Conservation (phyloP, 2,113 vertebrate species). For the Crotalus helleri region DNA sequence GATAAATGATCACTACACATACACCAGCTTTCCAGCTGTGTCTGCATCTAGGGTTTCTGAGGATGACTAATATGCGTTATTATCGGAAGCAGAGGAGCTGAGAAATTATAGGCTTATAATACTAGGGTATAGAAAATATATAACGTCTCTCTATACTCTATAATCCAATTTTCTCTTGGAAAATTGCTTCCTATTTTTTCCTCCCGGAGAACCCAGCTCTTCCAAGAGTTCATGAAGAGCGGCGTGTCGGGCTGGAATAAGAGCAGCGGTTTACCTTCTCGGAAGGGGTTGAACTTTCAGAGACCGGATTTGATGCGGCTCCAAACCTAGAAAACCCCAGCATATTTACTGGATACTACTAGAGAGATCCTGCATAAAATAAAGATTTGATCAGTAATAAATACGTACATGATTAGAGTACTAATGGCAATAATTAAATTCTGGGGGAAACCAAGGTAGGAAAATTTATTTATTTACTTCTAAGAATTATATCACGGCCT, state of each 20-base stretch:
- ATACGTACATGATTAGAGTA: not conserved
- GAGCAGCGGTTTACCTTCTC: not conserved
- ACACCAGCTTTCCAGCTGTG: conserved; percentile 23
- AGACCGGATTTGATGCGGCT: not conserved
- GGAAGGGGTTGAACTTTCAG: not conserved
- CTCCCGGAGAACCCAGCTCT: not conserved
- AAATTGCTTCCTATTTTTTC: not conserved
- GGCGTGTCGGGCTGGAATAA: not conserved
- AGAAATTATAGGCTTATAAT: conserved; percentile 3
- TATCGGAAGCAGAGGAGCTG: not conserved
- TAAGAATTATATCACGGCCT: not conserved
- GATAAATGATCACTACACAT: not conserved
- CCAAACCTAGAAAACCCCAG: not conserved
- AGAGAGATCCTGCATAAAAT: not conserved
- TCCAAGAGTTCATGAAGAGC: not conserved
- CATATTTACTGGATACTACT: not conserved
- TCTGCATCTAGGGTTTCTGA: not conserved
- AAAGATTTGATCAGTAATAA: not conserved
- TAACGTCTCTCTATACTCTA: not conserved
- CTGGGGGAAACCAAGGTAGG: not conserved
- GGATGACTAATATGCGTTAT: conserved; percentile 13
- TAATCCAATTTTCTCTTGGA: not conserved
- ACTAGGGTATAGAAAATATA: conserved; percentile 1
- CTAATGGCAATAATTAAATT: not conserved
- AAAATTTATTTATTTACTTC: not conserved